These are phyloP conservation scores for Campylorhamphus procurvoides DNA, from an alignment of 2,113 vertebrate genomes.

Conservation along the genomic window DNA sequence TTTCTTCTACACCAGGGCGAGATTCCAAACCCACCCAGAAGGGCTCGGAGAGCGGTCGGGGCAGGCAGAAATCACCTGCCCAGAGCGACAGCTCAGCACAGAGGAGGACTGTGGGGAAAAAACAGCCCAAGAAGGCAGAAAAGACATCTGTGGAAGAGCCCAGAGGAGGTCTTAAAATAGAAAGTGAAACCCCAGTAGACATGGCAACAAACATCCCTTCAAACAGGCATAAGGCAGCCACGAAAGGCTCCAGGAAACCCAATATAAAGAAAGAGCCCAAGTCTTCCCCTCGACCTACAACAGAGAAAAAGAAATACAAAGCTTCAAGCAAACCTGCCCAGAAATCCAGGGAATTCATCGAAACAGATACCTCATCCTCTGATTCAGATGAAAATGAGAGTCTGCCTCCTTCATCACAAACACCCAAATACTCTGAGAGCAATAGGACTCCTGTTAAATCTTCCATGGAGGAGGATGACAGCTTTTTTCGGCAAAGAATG, in stretches of 20 bases:
- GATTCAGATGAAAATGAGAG: conserved; percentile 97
- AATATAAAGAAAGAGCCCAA: conserved; percentile 94
- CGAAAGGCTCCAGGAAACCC: conserved; percentile 93
- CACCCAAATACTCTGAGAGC: conserved; percentile 94
- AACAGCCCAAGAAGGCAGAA: conserved; percentile 95
- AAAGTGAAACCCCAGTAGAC: conserved; percentile 91
- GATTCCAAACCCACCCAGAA: conserved; percentile 89
- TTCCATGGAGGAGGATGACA: conserved; percentile 85
- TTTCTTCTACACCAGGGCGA: conserved; percentile 81
- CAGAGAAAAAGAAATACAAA: conserved; percentile 92
- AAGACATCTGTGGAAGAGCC: conserved; percentile 90
- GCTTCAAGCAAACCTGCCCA: conserved; percentile 86
- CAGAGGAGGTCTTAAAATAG: conserved; percentile 91
- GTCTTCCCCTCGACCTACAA: conserved; percentile 85
- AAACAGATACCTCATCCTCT: conserved; percentile 94
- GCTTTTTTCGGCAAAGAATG: conserved; percentile 85
- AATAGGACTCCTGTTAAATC: conserved; percentile 89
- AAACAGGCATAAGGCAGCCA: conserved; percentile 88
- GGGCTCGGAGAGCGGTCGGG: conserved; percentile 85
- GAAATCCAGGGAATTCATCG: conserved; percentile 94
- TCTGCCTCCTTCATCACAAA: conserved; percentile 94
- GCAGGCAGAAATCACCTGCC: conserved; percentile 93
- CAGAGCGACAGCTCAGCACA: conserved; percentile 87
- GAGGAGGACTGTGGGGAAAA: conserved; percentile 90
- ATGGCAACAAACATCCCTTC: conserved; percentile 85